Base-by-base conservation (phyloP, 2,888 invertebrate species). In the Serripes groenlandicus region DNA sequence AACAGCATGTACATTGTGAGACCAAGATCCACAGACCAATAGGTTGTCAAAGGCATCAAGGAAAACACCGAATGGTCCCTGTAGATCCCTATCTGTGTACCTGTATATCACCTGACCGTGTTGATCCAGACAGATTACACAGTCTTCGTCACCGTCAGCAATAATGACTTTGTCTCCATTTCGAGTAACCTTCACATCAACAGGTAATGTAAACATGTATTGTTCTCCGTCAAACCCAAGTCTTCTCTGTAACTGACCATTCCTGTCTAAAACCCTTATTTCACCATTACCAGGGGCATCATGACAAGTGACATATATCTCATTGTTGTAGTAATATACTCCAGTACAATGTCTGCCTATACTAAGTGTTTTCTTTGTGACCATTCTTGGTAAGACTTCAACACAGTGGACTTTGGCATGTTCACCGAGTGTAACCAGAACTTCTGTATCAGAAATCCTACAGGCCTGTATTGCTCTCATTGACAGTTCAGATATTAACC, bases 401-500 rank as follows among this genome's bases (percentile, higher is more conserved):
- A 26, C 58, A 26, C 15, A 58, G 26, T 58, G 58, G 4, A 58
- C 28, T 26, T 11, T n/a, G 28, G 23, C n/a, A 3, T 52, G 18
- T 15, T n/a, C 4, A n/a, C 58, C 58, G 3, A 28, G 9, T 3
- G 58, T 28, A n/a, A 58, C 26, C 11, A 58, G 26, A 58, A 58
- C 58, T 15, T 58, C 58, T 23, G 58, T 58, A 58, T 58, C 58
- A 26, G 58, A 58, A 28, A 58, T 28, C 15, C 26, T 58, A 58
- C 58, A 58, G 3, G 58, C 58, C 4, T 3, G 11, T 58, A 23
- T 26, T 26, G 26, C 58, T 3, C 11, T 1, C 15, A 58, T 28
- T 5, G n/a, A n/a, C n/a, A n/a, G n/a, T n/a, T n/a, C n/a, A n/a
- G n/a, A n/a, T n/a, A n/a, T n/a, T n/a, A 26, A 34, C 34, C 28